Evolutionary conservation across 2,888 invertebrate species (phyloP), one percentile per base, ranked within the genome.

Genomic region (Stenoptilia bipunctidactyla): DNA sequence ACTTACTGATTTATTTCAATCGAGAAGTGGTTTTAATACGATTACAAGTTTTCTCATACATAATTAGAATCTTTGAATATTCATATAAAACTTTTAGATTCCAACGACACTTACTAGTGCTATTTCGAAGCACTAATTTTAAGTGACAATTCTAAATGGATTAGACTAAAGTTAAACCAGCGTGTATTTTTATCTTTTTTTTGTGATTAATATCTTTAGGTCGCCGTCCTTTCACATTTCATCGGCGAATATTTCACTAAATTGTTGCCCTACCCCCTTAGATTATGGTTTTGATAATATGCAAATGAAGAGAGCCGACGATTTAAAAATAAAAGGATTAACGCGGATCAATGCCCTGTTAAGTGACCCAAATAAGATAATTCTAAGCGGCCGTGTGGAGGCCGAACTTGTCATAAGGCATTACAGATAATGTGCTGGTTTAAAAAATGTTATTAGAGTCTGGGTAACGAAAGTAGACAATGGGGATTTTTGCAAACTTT

Each of bases 301-400:
- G 76, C 68, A 76, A 77, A 80, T 75, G 64, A 20, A 20, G 20
- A 20, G 20, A 68, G 66, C 49, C 52, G 63, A 51, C 68, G 70
- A 72, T 68, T 65, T 66, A 56, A 67, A 71, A 76, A 74, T 66
- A 75, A 74, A 77, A 71, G 69, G 61, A 67, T 70, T 66, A 67
- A 57, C 51, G 46, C 47, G 57, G 79, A 71, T 72, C 77, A 56
- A 62, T 72, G 75, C 55, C 70, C 77, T 66, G 55, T 53, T 61
- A 68, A 70, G 62, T 80, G 77, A 79, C 79, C 79, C 70, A 79
- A 76, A 77, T 79, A 80, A 76, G 67, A 74, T 71, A 68, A 74
- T 65, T 64, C 63, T 53, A 56, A 66, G 59, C 61, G 66, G 67
- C 67, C 62, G 57, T 48, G 48, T 58, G 52, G 55, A 58, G 59